Base-by-base conservation (phyloP, 2,113 vertebrate genomes). In the Bubo blakistoni region DNA sequence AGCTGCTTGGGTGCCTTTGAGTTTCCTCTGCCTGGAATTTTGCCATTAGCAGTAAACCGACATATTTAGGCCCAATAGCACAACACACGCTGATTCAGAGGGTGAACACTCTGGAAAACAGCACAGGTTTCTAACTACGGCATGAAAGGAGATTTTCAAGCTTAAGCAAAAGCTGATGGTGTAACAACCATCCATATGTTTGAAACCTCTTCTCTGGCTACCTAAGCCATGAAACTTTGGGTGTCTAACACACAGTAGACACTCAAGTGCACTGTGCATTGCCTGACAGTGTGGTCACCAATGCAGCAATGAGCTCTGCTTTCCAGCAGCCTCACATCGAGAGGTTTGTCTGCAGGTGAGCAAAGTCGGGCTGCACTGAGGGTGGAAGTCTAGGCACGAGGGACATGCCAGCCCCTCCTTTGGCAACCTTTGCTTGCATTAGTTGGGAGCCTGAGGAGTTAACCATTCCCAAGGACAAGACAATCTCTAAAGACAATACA, bases 151-250 rank as follows among this genome's bases (percentile, higher is more conserved):
- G 13, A 61, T 79, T 79, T 89, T 52, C 24, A 78, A 74, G 30
- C 47, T 87, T 11, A 69, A 44, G 27, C n/a, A 89, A 52, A 77
- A 84, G 51, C 15, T 57, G 36, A 42, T 47, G 10, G 18, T 34
- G 38, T 36, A 88, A 72, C 0, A 0, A 90, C n/a, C 34, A 63
- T 10, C 13, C 47, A 7, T 13, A 16, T 21, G 11, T 61, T 63
- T 76, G 30, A 73, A 88, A 94, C 9, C 9, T 42, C 49, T 81
- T 42, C 1, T 1, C 30, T 70, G 59, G 49, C 79, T 66, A 62
- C 0, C 0, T 16, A 77, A 81, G 29, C 38, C 1, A 2, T n/a
- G 32, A 55, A 42, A 59, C 4, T n/a, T 21, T 11, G 18, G 8
- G 38, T 42, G 17, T 36, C 27, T 77, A 30, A 62, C 25, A 38